Evolutionary conservation across 1,140 invertebrate genomes (phyloP).

Genomic region (Zaprionus inermis): DNA sequence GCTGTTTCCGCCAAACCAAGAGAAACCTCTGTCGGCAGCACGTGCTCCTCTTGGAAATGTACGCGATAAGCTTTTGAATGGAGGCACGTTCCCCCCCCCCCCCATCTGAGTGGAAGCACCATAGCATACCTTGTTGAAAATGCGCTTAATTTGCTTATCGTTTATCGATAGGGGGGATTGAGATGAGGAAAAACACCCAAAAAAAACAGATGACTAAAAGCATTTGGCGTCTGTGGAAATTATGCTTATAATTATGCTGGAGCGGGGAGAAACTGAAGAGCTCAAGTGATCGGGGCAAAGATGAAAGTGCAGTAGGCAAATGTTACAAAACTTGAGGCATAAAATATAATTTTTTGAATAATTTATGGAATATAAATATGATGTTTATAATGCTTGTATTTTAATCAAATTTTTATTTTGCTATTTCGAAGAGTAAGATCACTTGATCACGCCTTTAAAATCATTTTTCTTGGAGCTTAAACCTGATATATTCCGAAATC

Average conservation of each 20-base stretch:
- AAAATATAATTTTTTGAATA: neutral
- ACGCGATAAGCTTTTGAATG: constrained; percentile 71
- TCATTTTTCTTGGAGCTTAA: neutral
- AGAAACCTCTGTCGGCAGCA: neutral
- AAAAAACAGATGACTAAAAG: constrained; percentile 74
- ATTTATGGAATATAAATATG: neutral
- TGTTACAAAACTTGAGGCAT: neutral
- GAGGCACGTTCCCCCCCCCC: constrained; percentile 3
- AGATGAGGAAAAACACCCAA: neutral
- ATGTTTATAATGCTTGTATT: neutral
- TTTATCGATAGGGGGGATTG: neutral
- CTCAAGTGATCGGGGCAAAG: neutral
- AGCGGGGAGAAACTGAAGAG: neutral
- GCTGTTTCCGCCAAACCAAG: constrained; percentile 36
- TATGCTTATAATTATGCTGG: constrained; percentile 40
- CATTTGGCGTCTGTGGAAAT: constrained; percentile 69
- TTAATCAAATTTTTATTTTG: too few relatives aligned
- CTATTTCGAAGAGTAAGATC: too few relatives aligned
- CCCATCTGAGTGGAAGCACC: neutral
- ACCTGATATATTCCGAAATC: neutral
- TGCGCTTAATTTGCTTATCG: constrained; percentile 63
- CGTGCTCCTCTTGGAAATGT: constrained; percentile 40
- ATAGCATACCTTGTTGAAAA: constrained; percentile 43
- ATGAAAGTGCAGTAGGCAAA: neutral
- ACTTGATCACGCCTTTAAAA: too few relatives aligned